Evolutionary conservation across 2,888 invertebrate species (phyloP).

Genomic region (Hoplodrina blanda): DNA sequence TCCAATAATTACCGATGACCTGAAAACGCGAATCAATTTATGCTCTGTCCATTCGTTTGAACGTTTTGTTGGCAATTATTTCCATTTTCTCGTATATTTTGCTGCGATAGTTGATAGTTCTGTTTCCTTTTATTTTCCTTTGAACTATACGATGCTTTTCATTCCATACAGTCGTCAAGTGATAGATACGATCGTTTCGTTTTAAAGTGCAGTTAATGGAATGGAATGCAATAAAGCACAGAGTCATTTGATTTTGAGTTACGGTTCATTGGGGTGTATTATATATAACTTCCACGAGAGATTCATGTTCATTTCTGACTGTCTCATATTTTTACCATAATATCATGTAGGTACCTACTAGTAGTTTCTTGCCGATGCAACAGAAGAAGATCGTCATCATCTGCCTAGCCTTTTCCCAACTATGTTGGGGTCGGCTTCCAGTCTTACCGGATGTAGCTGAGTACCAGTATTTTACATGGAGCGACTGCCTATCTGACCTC

Average conservation of each 20-base stretch:
- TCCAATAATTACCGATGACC: slow-evolving; percentile 15
- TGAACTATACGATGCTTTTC: slow-evolving; percentile 21
- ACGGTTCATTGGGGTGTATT: not conserved
- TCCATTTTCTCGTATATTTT: slow-evolving; percentile 30
- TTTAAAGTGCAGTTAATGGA: slow-evolving; percentile 34
- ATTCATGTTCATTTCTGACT: not conserved
- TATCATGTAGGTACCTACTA: not conserved
- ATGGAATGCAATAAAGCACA: slow-evolving; percentile 18
- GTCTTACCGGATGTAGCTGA: too few species aligned
- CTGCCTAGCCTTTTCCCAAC: too few species aligned
- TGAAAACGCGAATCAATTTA: slow-evolving; percentile 22
- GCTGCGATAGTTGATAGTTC: slow-evolving; percentile 22
- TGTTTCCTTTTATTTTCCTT: slow-evolving; percentile 26
- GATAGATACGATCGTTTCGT: slow-evolving; percentile 25
- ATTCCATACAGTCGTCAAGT: slow-evolving; percentile 19
- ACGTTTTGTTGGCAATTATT: slow-evolving; percentile 16
- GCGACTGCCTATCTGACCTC: too few species aligned
- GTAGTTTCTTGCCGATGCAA: too few species aligned
- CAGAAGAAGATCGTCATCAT: too few species aligned
- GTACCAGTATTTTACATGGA: too few species aligned
- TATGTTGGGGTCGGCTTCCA: too few species aligned
- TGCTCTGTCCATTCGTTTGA: slow-evolving; percentile 6
- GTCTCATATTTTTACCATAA: not conserved
- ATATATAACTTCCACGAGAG: not conserved
- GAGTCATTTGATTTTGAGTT: slow-evolving; percentile 17